Base-by-base conservation (phyloP, 2,113 vertebrate species). In the Falcunculus frontatus region DNA sequence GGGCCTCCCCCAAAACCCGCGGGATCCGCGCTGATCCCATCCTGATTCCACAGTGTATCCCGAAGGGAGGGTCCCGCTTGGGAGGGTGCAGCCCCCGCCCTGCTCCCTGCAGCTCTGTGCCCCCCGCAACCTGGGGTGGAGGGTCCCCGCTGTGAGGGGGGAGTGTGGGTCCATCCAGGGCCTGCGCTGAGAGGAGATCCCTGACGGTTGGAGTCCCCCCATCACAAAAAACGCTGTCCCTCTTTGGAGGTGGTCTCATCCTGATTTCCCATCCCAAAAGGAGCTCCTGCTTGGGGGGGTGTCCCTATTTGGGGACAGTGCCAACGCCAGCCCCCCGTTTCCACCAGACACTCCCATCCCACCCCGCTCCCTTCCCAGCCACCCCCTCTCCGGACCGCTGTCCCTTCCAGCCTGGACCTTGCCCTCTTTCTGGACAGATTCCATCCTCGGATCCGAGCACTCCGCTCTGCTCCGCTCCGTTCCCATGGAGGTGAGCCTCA, bases 381-480 rank as follows among this genome's bases (percentile, higher is more conserved):
- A 19, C 32, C 35, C 11, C 18, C 26, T 12, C 13, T 15, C 46
- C 9, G 1, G 37, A 44, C 53, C 11, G 4, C 37, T 60, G 53
- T 26, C 53, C 63, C 7, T 52, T 60, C 30, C 53, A 60, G 6
- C 14, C 53, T 53, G 84, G 63, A 87, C 73, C 29, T 78, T 87
- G 74, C 55, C 55, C 87, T 47, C 62, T 68, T 9, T 22, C 17
- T 8, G 0, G n/a, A 13, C 70, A 76, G 46, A 41, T 68, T 62
- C 62, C 30, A 6, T 30, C 30, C 18, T 14, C 3, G 1, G n/a
- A 22, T 41, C 78, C 1, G 2, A 44, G 37, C 1, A 14, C n/a
- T 30, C 46, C 19, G 0, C 52, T 37, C 21, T 0, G 3, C 53
- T n/a, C n/a, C n/a, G n/a, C n/a, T n/a, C n/a, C n/a, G n/a, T n/a